Percentiles rank a stretch among this genome's conserved stretches.
These are phyloP conservation scores for Plagodis dolabraria DNA, from an alignment of 2,888 invertebrate genomes.

Conservation along the genomic window DNA sequence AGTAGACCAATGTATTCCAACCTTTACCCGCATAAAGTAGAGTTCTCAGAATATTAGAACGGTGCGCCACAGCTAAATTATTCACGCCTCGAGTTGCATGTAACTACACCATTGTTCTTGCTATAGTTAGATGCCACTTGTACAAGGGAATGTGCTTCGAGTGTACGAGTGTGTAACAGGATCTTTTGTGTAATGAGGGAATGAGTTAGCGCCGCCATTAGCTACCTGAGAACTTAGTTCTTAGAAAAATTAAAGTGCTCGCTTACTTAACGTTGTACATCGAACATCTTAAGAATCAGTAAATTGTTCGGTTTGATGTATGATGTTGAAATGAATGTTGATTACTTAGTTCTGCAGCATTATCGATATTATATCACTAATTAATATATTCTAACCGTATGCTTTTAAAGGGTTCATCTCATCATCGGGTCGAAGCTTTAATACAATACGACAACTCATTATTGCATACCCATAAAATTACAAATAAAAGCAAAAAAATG, in stretches of 20 bases:
- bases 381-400: no score
- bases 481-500: no score
- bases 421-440: no score
- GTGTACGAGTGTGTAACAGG: constrained; percentile 5
- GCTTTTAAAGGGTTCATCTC: no score
- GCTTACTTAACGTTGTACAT: no score
- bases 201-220: not conserved
- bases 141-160: not conserved
- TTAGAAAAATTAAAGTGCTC: not conserved
- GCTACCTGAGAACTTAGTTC: not conserved
- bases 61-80: constrained; percentile 7
- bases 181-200: not conserved
- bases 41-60: not conserved
- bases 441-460: no score
- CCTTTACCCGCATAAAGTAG: constrained; percentile 2
- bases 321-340: no score
- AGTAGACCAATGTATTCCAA: not conserved
- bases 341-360: no score
- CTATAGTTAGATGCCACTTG: not conserved
- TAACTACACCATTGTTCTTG: constrained; percentile 28
- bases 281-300: no score
- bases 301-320: no score
- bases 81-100: constrained; percentile 21
- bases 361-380: no score
- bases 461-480: no score